Base-by-base conservation (phyloP, 2,888 invertebrate genomes). In the Chaetogeoica ovagalla region DNA sequence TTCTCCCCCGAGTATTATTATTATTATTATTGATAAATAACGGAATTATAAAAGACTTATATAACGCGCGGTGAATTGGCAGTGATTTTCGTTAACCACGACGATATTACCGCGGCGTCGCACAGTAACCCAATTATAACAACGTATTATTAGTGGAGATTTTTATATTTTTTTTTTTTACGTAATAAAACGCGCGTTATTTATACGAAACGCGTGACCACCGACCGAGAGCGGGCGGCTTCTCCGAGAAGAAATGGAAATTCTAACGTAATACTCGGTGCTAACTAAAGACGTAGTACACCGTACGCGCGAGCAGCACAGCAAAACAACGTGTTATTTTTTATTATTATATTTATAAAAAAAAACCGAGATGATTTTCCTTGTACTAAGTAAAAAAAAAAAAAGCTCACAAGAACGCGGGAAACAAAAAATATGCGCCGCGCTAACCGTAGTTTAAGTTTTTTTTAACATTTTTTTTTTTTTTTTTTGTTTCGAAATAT, bases 401-500 rank as follows among this genome's bases (percentile, higher is more conserved):
- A 11, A 63, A 21, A 65, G 6, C 37, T 19, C 3, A 17, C 55
- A 19, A 2, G 1, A 55, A 55, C 17, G 19, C 4, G 19, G 19
- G 65, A 76, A 76, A 60, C 48, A 37, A 66, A 59, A 30, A n/a
- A 7, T 23, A 37, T 21, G 23, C 30, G 30, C 4, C 4, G 30
- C 30, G 30, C 30, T 57, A 4, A 4, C 30, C 30, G 30, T 30
- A 30, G n/a, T n/a, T n/a, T n/a, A n/a, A n/a, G n/a, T n/a, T n/a
- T n/a, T n/a, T n/a, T n/a, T n/a, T n/a, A n/a, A n/a, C n/a, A n/a
- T n/a, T n/a, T n/a, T 4, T 30, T 30, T 30, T 30, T 30, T 30
- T 30, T 30, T 4, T 69, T 70, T 70, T 70, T 19, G 77, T 77
- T 71, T 79, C 23, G 39, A 69, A 79, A 70, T 79, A 57, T 79